A percentile compares a stretch with the other conserved stretches of the same genome.
phyloP scores from a whole-genome alignment of 2,797 vertebrate genomes.

The Sebastes aleutianus region DNA sequence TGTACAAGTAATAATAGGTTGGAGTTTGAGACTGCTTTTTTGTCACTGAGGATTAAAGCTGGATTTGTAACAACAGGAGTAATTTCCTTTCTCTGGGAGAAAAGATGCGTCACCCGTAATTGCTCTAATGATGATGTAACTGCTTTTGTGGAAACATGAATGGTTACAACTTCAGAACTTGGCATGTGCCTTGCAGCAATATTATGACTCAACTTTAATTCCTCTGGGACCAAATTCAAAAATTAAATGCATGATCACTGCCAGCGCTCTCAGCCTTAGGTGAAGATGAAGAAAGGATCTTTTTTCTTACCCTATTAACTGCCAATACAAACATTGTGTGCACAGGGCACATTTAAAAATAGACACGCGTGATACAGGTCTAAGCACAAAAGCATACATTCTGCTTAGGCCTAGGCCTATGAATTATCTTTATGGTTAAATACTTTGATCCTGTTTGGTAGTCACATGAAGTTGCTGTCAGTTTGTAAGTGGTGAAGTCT shows the following conservation, averaged over 20 bases:
- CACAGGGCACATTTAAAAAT: background rate
- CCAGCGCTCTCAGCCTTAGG: conserved; percentile 21
- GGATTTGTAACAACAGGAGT: background rate
- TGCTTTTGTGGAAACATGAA: background rate
- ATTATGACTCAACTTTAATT: conserved; percentile 8
- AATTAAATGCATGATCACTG: conserved; percentile 12
- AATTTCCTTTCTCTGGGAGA: background rate
- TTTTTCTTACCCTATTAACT: background rate
- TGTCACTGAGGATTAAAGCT: background rate
- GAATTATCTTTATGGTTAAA: background rate
- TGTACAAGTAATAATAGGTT: background rate
- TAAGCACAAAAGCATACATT: background rate
- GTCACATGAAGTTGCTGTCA: background rate
- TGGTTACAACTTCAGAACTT: background rate
- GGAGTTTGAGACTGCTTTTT: background rate
- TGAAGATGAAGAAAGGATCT: background rate
- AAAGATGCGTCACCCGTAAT: background rate
- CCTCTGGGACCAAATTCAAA: conserved; percentile 4
- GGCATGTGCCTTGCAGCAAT: background rate
- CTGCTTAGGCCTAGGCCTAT: background rate
- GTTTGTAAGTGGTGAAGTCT: too few species aligned
- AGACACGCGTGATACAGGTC: background rate
- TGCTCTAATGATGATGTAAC: conserved; percentile 1
- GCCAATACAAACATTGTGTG: conserved; percentile 1
- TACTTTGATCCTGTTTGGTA: background rate